Base-by-base conservation (phyloP, 1,140 invertebrate genomes). In the Lepidostoma basale region DNA sequence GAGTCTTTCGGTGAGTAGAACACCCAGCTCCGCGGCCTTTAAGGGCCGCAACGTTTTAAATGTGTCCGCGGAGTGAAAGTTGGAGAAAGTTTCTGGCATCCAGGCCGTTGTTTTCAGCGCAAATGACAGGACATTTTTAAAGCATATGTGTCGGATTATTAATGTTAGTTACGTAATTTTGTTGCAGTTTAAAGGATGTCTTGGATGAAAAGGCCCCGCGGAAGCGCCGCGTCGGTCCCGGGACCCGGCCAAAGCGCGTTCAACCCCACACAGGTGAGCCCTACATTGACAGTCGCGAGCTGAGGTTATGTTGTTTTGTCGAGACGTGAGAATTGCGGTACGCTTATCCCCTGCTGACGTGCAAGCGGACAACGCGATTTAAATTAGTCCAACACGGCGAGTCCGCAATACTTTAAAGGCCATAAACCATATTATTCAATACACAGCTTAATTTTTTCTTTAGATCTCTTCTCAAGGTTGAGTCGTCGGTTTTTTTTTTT, bases 171-270 rank as follows among this genome's bases (percentile, higher is more conserved):
- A 81, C 79, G 76, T 81, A 81, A 81, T 76, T 64, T 33, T 30
- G 20, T 59, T 58, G 58, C 42, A 65, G 62, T 56, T 20, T 52
- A 73, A 71, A 72, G 68, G 69, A 83, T 83, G 81, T 83, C 80
- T 75, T 83, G 80, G 81, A 79, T 78, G 79, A 81, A 82, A 75
- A 77, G 79, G 74, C 71, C 75, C 26, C 75, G 77, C 69, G 76
- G 75, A 62, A 75, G 75, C 62, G 62, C 69, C 44, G 75, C 75
- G 45, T 76, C 77, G 66, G 75, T 76, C 76, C 23, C 77, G 73
- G 64, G 74, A 40, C 74, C 59, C 77, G 75, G 71, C 69, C 63
- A 67, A 73, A 76, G 36, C 47, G 10, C 28, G n/a, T 58, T 25
- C 20, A 16, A 49, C 75, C 47, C 78, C 52, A 12, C 64, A 28